phyloP scores from a whole-genome alignment of 2,113 vertebrate genomes.

The Macrotus californicus region DNA sequence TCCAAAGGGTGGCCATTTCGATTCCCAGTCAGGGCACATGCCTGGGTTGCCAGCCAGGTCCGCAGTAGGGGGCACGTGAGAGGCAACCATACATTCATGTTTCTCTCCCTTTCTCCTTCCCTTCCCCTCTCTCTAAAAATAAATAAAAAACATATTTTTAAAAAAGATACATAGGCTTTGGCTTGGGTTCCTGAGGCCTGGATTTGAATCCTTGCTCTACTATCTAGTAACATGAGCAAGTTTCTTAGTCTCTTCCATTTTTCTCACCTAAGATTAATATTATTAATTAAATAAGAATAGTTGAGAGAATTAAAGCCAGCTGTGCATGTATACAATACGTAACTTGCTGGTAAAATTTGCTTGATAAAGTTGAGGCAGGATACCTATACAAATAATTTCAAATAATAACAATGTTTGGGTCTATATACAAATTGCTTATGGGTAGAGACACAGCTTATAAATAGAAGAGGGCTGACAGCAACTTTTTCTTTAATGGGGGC shows the following conservation, averaged over 20 bases:
- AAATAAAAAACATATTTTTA: too few species aligned
- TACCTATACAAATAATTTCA: not conserved
- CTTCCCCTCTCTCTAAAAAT: too few species aligned
- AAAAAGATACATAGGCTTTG: not conserved
- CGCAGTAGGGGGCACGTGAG: too few species aligned
- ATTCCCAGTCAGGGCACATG: too few species aligned
- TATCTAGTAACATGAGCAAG: not conserved
- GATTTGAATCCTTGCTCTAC: not conserved
- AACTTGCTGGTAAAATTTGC: not conserved
- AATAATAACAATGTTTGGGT: not conserved
- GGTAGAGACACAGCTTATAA: not conserved
- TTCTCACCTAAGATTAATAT: not conserved
- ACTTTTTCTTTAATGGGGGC: constrained; percentile 60
- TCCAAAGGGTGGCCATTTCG: too few species aligned
- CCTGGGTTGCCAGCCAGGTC: too few species aligned
- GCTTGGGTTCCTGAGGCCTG: not conserved
- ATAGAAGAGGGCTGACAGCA: not conserved
- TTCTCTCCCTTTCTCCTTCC: too few species aligned
- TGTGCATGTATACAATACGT: not conserved
- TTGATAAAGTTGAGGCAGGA: not conserved
- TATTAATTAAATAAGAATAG: not conserved
- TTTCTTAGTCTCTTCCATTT: not conserved
- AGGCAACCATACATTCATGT: too few species aligned
- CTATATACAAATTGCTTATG: not conserved
- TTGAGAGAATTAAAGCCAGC: not conserved